Evolutionary conservation across 2,888 invertebrate species (phyloP).

Genomic region (Drosophila nigritarsus): DNA sequence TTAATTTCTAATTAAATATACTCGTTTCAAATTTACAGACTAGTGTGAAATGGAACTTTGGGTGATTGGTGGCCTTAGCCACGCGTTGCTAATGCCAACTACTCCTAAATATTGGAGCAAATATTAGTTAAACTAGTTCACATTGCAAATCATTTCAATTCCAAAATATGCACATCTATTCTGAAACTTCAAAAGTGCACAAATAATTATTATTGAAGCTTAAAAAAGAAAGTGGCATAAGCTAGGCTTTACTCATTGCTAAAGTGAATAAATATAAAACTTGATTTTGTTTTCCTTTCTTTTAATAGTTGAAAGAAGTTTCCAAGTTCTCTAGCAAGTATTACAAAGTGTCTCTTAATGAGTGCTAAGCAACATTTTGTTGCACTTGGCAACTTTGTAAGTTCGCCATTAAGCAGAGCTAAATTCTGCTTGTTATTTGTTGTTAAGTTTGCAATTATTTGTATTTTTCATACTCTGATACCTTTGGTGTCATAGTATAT

Average conservation of each 20-base stretch:
- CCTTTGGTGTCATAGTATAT: neutral
- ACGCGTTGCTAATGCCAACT: conserved; percentile 5
- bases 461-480: neutral
- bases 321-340: neutral
- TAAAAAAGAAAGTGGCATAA: neutral
- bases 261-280: neutral
- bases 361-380: neutral
- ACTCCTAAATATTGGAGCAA: neutral
- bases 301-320: neutral
- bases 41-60: conserved; percentile 31
- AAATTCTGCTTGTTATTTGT: neutral
- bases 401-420: neutral
- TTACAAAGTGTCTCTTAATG: conserved; percentile 4
- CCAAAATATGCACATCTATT: too few relatives aligned
- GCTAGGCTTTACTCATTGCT: neutral
- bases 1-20: conserved; percentile 45
- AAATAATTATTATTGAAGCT: too few relatives aligned
- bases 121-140: neutral
- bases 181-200: too few relatives aligned
- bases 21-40: conserved; percentile 34
- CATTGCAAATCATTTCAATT: neutral
- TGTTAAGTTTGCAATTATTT: neutral
- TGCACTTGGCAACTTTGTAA: conserved; percentile 3
- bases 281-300: neutral
- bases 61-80: neutral